phyloP scores from a whole-genome alignment of 2,113 vertebrate species.

The Dromaius novaehollandiae region DNA sequence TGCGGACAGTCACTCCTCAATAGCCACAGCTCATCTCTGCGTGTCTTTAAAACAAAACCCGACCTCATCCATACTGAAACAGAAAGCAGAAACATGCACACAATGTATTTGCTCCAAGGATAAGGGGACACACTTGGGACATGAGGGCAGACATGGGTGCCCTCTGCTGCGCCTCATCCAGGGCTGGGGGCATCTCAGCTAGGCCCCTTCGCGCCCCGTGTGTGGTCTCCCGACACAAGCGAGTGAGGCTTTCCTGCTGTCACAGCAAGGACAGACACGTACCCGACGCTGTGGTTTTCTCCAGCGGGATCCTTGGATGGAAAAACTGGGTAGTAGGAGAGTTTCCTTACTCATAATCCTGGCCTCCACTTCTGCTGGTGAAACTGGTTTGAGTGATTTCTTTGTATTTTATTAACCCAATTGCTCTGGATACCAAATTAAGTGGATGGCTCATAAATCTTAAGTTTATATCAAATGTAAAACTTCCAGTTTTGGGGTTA shows the following conservation, averaged over 20 bases:
- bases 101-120: not conserved
- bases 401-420: not conserved
- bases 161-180: not conserved
- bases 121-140: accelerated
- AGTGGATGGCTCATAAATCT: not conserved
- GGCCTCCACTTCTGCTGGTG: not conserved
- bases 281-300: not conserved
- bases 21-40: not conserved
- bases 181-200: not conserved
- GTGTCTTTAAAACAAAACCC: not conserved
- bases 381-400: not conserved
- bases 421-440: not conserved
- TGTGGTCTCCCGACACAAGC: not conserved
- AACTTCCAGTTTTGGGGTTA: not conserved
- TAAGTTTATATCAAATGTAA: not conserved
- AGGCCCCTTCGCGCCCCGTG: accelerated
- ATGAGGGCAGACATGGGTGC: accelerated
- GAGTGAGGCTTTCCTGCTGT: not conserved
- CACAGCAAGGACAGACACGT: not conserved
- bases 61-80: not conserved
- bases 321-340: not conserved
- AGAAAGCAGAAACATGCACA: not conserved
- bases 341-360: not conserved
- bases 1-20: not conserved
- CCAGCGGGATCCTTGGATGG: not conserved